Evolutionary conservation across 1,140 invertebrate genomes (phyloP), one percentile per base, ranked within the genome.

Genomic region (Cotesia glomerata): DNA sequence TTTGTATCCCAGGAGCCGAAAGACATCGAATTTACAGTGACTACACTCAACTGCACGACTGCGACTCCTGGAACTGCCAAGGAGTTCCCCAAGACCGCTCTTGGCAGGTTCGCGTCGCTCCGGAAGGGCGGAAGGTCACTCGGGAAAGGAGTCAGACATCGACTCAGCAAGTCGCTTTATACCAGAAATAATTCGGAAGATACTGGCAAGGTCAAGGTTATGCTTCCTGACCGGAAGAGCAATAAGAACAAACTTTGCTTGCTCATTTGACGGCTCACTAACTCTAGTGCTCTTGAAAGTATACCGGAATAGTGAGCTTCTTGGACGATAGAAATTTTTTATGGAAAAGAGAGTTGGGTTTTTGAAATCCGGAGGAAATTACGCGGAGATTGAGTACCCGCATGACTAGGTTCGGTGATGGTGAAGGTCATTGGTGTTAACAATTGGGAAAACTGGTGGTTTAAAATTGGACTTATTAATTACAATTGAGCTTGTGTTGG

Each of bases 11-110:
- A 91, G 74, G 92, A 93, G 73, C 92, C 93, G 16, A 93, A 94
- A 81, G 94, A 95, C 80, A 93, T 96, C 54, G 94, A 95, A 81
- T 91, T 95, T 75, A 95, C 93, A 2, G 93, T 95, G 0, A 94
- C 93, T 13, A 95, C 94, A 0, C 83, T 95, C 5, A 94, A 93
- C 79, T 93, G 92, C 75, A 78, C 87, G 11, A 89, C 91, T 8
- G 34, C 58, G 3, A 5, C 49, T 52, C 56, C 45, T 39, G 56
- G 73, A 66, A 62, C 81, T 4, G 62, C 81, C 71, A 75, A 77
- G 0, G 78, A 87, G 0, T 85, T 81, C 18, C 84, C 85, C 0
- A 89, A 89, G 8, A 85, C 87, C 0, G 82, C 88, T 16, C 83
- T 88, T 0, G 86, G 89, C 3, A 80, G 80, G 58, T 90, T 91